Conservation (phyloP, 2,113 vertebrate genomes). For the Elanus axillaris region DNA sequence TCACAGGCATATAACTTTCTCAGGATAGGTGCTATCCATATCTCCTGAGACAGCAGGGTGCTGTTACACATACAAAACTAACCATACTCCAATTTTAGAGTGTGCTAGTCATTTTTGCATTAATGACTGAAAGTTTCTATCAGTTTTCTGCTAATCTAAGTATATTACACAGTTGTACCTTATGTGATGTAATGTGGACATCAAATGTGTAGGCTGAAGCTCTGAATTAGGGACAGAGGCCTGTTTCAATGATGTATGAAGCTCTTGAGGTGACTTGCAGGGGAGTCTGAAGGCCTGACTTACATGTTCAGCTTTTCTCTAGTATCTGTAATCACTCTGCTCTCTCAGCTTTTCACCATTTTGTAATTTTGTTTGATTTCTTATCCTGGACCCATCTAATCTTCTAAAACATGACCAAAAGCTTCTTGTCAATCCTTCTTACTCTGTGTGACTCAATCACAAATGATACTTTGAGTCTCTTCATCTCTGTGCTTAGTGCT, state of each 20-base stretch:
- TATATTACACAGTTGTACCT: not conserved
- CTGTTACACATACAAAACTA: not conserved
- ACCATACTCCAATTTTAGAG: not conserved
- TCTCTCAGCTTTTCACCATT: not conserved
- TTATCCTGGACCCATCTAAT: not conserved
- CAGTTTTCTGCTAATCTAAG: not conserved
- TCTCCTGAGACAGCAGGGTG: not conserved
- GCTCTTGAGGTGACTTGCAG: not conserved
- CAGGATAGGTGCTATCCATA: not conserved
- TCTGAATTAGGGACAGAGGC: not conserved
- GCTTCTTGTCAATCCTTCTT: not conserved
- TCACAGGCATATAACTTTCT: not conserved
- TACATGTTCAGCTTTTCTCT: not conserved
- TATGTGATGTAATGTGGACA: fast-evolving
- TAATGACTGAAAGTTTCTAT: not conserved
- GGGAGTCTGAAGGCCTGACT: not conserved
- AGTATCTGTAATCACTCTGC: not conserved
- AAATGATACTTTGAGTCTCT: not conserved
- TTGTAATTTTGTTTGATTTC: not conserved
- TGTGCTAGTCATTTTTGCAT: not conserved
- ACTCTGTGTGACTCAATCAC: not conserved
- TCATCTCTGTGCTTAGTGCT: not conserved
- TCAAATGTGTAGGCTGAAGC: not conserved
- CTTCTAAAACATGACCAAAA: not conserved
- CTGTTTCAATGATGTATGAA: not conserved